These are phyloP conservation scores for Geodia barretti DNA, from an alignment of 37 sponge, comb jelly and placozoan species.

Conservation along the genomic window DNA sequence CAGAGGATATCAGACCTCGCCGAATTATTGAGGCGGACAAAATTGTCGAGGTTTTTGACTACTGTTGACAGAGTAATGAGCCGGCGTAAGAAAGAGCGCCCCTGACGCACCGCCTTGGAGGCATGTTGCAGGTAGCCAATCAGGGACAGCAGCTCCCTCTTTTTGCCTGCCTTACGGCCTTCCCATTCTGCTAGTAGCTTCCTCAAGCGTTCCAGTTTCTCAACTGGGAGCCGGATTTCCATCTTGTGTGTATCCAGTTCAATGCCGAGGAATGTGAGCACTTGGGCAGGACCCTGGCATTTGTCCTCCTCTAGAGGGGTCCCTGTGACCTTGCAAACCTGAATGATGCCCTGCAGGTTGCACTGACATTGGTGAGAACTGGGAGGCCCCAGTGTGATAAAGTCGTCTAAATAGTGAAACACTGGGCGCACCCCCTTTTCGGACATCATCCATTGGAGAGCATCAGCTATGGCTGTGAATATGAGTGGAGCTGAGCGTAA, in stretches of 20 bases:
- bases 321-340: too few species aligned
- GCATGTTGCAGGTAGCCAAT: slow-evolving; percentile 4
- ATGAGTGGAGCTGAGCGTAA: too few species aligned
- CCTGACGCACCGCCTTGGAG: slow-evolving; percentile 1
- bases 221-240: slow-evolving; percentile 5
- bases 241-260: neutral
- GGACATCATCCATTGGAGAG: too few species aligned
- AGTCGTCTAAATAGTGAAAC: too few species aligned
- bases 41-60: neutral
- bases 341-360: too few species aligned
- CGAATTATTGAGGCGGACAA: neutral
- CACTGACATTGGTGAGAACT: too few species aligned
- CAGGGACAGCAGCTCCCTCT: slow-evolving; percentile 1
- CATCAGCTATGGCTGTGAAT: too few species aligned
- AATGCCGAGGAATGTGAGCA: slow-evolving; percentile 1
- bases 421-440: too few species aligned
- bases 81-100: slow-evolving; percentile 7
- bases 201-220: neutral
- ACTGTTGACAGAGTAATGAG: neutral
- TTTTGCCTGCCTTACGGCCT: neutral
- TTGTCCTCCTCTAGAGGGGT: neutral
- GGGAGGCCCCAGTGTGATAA: too few species aligned
- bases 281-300: neutral
- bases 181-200: neutral
- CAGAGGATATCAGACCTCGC: slow-evolving; percentile 1